A percentile compares a stretch with the other conserved stretches of the same genome.
These are phyloP conservation scores for Nothobranchius furzeri DNA, from an alignment of 2,113 vertebrate species.

Conservation along the genomic window DNA sequence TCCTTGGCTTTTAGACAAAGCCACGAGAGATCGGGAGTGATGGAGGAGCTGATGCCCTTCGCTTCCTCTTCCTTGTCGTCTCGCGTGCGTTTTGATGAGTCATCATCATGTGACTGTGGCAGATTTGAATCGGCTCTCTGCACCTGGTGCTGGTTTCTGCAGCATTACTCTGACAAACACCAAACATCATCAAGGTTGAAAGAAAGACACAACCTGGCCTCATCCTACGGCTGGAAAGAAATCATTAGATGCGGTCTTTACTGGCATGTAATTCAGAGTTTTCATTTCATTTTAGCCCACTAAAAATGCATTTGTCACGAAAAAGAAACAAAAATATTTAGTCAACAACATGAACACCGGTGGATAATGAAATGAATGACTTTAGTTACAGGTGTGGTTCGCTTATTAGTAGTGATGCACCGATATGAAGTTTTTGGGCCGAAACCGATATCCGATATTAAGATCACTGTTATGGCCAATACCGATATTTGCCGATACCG, in stretches of 20 bases:
- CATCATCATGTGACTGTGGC: slow-evolving; percentile 63
- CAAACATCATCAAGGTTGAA: slow-evolving; percentile 59
- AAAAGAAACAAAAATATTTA: no score
- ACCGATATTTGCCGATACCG: no score
- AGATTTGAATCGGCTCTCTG: slow-evolving; percentile 62
- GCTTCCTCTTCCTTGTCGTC: slow-evolving; percentile 44
- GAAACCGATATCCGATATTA: no score
- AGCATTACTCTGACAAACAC: slow-evolving; percentile 54
- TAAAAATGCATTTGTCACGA: no score
- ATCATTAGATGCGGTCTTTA: no score
- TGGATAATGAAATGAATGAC: background rate
- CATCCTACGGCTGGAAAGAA: background rate
- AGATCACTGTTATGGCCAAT: no score
- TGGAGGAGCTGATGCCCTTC: slow-evolving; percentile 43
- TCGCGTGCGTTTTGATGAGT: slow-evolving; percentile 50
- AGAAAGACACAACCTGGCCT: slow-evolving; percentile 42
- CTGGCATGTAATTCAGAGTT: no score
- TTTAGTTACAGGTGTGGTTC: background rate
- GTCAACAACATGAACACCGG: background rate
- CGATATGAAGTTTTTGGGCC: no score
- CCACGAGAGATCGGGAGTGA: slow-evolving; percentile 45
- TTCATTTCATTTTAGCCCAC: no score
- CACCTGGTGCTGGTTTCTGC: slow-evolving; percentile 62
- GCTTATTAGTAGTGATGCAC: no score
- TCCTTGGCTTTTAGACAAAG: slow-evolving; percentile 64